phyloP scores from a whole-genome alignment of 2,888 invertebrate genomes.

The Blera fallax region DNA sequence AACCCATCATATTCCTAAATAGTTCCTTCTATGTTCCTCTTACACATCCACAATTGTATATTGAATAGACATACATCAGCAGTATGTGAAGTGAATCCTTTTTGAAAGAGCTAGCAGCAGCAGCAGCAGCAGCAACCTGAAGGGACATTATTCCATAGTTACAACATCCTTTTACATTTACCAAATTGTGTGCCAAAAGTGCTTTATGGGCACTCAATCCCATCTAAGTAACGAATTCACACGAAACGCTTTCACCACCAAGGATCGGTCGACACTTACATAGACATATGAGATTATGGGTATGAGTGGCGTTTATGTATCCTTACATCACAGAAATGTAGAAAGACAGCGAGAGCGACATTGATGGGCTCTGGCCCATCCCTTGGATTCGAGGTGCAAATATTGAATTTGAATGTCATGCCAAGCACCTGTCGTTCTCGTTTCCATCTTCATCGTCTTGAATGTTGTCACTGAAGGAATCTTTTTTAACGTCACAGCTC shows the following conservation, averaged over 20 bases:
- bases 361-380: neutral
- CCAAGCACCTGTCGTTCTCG: slow-evolving; percentile 43
- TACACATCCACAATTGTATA: neutral
- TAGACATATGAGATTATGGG: neutral
- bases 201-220: slow-evolving; percentile 40
- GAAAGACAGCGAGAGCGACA: neutral
- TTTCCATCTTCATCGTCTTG: slow-evolving; percentile 30
- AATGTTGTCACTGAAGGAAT: slow-evolving; percentile 21
- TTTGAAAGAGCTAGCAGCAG: neutral
- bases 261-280: neutral
- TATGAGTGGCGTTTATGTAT: neutral
- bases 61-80: neutral
- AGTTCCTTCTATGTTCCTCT: neutral
- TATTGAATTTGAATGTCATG: slow-evolving; percentile 54
- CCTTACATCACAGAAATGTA: neutral
- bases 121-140: neutral
- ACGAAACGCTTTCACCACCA: slow-evolving; percentile 10
- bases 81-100: neutral
- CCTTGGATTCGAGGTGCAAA: slow-evolving; percentile 30
- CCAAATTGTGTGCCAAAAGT: slow-evolving; percentile 55
- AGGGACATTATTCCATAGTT: slow-evolving; percentile 26
- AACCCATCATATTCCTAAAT: neutral
- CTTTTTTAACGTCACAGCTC: neutral
- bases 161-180: slow-evolving; percentile 23
- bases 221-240: slow-evolving; percentile 13